phyloP scores from a whole-genome alignment of 2,888 invertebrate genomes.

The Acanthoscelides obtectus region DNA sequence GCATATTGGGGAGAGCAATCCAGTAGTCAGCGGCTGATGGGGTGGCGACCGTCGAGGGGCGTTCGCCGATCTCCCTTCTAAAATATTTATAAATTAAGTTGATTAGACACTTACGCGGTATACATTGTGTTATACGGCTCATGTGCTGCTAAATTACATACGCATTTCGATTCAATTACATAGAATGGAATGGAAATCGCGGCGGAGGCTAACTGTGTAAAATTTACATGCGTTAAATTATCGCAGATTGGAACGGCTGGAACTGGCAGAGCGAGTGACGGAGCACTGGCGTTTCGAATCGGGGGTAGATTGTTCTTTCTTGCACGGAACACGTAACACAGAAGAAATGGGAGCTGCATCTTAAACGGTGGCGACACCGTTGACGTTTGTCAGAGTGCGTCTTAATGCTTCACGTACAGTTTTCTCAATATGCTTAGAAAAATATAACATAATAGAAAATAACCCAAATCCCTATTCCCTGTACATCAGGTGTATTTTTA shows the following conservation, averaged over 20 bases:
- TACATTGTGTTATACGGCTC: conserved; percentile 1
- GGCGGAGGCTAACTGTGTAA: not conserved
- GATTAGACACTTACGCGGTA: conserved; percentile 28
- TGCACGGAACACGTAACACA: too few species aligned
- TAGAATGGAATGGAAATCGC: not conserved
- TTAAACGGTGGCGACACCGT: too few species aligned
- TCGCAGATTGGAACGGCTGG: not conserved
- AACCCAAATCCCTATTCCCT: too few species aligned
- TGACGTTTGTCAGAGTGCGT: too few species aligned
- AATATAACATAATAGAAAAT: too few species aligned
- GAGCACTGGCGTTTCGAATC: not conserved
- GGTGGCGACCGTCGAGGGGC: conserved; percentile 13
- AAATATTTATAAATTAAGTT: conserved; percentile 45
- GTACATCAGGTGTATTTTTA: too few species aligned
- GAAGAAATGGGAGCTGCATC: too few species aligned
- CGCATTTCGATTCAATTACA: not conserved
- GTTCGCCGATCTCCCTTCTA: conserved; percentile 28
- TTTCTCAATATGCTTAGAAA: too few species aligned
- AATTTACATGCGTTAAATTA: not conserved
- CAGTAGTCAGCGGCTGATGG: conserved; percentile 27
- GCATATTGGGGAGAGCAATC: conserved; percentile 34
- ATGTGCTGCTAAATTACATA: not conserved
- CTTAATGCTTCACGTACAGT: too few species aligned
- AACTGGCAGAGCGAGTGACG: not conserved
- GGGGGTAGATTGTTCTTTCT: too few species aligned